Conservation (phyloP, 2,113 vertebrate genomes). For the Melanocharis versteri region DNA sequence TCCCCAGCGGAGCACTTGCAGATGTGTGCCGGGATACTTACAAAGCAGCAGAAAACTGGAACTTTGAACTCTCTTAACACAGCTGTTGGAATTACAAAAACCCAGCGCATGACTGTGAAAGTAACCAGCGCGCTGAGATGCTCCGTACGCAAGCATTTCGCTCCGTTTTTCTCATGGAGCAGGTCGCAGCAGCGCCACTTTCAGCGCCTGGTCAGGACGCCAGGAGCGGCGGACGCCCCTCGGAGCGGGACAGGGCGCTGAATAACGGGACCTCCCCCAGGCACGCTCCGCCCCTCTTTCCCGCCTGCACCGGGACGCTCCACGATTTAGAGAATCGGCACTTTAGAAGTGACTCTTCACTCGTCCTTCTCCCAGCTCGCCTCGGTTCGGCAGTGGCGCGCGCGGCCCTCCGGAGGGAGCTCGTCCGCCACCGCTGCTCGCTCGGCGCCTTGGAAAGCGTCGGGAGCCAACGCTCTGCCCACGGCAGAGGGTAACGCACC, state of each 20-base stretch:
- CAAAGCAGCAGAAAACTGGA: neutral
- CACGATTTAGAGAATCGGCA: rapidly evolving
- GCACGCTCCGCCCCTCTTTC: neutral
- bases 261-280: neutral
- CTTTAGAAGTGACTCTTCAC: neutral
- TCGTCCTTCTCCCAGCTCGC: too few species aligned
- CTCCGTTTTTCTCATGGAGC: neutral
- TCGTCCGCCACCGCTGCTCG: neutral
- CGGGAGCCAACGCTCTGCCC: rapidly evolving
- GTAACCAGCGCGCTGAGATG: rapidly evolving
- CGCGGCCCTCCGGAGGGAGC: conserved; percentile 15
- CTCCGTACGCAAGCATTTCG: rapidly evolving
- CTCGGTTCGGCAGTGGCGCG: neutral
- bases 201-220: neutral
- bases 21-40: too few species aligned
- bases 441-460: rapidly evolving
- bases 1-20: neutral
- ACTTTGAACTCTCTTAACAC: neutral
- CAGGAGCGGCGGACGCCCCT: neutral
- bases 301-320: neutral
- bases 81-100: neutral
- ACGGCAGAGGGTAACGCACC: neutral
- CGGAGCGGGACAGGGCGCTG: neutral
- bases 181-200: neutral
- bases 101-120: neutral